phyloP scores from a whole-genome alignment of 1,140 invertebrate species.

The Drosophila ananassae region DNA sequence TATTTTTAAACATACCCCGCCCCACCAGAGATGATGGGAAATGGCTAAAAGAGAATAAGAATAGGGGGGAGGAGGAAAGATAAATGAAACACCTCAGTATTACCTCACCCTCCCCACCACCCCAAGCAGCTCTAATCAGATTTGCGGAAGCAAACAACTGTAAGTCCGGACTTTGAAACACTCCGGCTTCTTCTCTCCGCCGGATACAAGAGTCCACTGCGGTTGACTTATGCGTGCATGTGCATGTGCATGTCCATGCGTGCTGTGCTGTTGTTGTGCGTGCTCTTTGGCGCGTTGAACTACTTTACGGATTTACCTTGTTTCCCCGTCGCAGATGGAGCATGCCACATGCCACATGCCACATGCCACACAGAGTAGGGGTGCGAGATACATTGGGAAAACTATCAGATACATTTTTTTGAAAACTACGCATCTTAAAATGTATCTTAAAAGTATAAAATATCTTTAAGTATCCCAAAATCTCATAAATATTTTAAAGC shows the following conservation, averaged over 20 bases:
- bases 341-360: too few species aligned
- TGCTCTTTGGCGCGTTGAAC: conserved; percentile 34
- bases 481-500: not conserved
- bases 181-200: conserved; percentile 8
- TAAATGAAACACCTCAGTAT: too few species aligned
- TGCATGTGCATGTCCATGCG: conserved; percentile 28
- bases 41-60: too few species aligned
- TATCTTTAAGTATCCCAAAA: not conserved
- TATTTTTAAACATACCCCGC: conserved; percentile 69
- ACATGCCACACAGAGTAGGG: too few species aligned
- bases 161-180: conserved; percentile 63
- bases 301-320: conserved; percentile 48
- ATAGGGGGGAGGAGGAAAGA: too few species aligned
- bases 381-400: too few species aligned
- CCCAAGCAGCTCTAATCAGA: conserved; percentile 51
- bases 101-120: too few species aligned
- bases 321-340: conserved; percentile 22
- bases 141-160: conserved; percentile 67
- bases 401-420: too few species aligned
- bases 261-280: conserved; percentile 52
- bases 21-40: too few species aligned
- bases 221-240: conserved; percentile 45
- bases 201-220: conserved; percentile 18
- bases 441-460: too few species aligned
- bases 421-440: too few species aligned